Evolutionary conservation across 30 jellyfish, hydroid and myxozoan genomes (phyloP).

Genomic region (Rhopilema esculentum): DNA sequence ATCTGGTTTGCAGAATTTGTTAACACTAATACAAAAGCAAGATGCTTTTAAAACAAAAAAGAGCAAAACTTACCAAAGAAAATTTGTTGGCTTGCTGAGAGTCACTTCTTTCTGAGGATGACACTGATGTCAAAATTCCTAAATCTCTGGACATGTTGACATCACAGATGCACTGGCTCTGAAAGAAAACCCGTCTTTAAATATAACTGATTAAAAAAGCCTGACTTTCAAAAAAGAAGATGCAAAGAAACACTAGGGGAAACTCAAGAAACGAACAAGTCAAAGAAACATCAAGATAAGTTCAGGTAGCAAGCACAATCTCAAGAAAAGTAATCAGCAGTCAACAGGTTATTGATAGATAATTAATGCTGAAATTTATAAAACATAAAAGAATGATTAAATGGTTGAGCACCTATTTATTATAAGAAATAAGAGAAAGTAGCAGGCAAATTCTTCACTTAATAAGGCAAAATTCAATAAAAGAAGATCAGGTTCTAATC

Average conservation of each 20-base stretch:
- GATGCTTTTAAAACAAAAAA: not conserved
- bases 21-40: not conserved
- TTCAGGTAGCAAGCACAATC: no score
- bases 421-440: no score
- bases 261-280: no score
- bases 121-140: not conserved
- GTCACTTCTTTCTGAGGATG: not conserved
- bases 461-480: no score
- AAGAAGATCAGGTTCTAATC: no score
- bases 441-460: no score
- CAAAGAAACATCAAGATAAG: no score
- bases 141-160: not conserved
- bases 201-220: not conserved
- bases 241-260: not conserved
- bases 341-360: no score
- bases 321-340: no score
- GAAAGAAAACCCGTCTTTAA: not conserved
- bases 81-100: not conserved
- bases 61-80: not conserved
- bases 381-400: no score
- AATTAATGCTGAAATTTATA: no score
- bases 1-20: not conserved
- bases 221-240: not conserved
- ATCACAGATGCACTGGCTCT: not conserved
- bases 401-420: no score